phyloP scores from a whole-genome alignment of 2,113 vertebrate species.

The Centropus unirufus region DNA sequence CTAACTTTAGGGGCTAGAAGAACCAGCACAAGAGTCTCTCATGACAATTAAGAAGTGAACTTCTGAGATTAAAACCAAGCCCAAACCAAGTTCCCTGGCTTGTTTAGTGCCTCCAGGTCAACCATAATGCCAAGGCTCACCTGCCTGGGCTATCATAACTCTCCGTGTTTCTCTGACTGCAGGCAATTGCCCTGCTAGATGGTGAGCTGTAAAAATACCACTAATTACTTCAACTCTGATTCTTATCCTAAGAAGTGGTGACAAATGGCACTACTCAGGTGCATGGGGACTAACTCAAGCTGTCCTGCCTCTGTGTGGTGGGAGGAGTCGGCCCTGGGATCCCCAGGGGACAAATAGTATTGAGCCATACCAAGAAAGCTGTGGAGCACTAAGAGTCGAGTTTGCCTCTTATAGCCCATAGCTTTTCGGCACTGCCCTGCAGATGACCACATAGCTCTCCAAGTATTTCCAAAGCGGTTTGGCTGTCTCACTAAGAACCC shows the following conservation, averaged over 20 bases:
- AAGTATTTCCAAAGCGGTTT: neutral
- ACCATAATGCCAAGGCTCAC: neutral
- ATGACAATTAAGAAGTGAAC: neutral
- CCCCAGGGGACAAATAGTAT: neutral
- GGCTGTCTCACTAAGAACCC: neutral
- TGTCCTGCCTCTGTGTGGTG: neutral
- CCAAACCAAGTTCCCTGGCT: neutral
- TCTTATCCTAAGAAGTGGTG: conserved; percentile 33
- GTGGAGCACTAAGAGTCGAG: neutral
- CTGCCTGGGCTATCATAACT: neutral
- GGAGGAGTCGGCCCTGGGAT: neutral
- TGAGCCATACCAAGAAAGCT: neutral
- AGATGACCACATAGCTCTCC: neutral
- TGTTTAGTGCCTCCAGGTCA: conserved; percentile 16
- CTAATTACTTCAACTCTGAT: neutral
- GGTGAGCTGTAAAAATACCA: neutral
- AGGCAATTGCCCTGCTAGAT: neutral
- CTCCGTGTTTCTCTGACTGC: neutral
- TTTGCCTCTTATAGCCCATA: neutral
- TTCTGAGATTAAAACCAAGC: conserved; percentile 29
- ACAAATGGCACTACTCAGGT: conserved; percentile 1
- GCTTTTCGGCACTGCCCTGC: neutral
- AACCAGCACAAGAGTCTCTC: neutral
- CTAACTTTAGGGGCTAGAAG: neutral
- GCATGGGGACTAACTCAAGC: neutral